Evolutionary conservation across 2,797 vertebrate genomes (phyloP).

Genomic region (Pipistrellus pygmaeus): DNA sequence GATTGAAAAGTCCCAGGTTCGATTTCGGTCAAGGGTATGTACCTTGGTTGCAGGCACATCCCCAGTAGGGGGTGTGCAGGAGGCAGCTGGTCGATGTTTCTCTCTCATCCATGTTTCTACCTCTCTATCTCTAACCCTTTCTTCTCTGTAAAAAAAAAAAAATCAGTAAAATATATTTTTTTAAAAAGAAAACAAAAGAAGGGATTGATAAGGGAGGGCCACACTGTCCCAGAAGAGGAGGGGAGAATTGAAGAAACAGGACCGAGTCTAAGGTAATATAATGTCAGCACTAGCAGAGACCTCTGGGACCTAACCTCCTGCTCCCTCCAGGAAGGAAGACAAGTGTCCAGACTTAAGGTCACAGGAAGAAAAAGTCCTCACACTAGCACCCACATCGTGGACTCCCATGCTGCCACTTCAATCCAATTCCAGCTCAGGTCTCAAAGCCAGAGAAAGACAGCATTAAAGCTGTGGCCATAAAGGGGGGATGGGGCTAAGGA

Average conservation of each 20-base stretch:
- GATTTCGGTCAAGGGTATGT: no score
- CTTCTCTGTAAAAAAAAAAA: no score
- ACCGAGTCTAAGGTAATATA: neutral
- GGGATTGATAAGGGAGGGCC: neutral
- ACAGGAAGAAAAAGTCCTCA: neutral
- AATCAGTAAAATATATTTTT: no score
- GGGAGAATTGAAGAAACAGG: neutral
- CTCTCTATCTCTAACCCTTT: no score
- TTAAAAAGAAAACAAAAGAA: neutral
- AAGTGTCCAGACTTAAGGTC: neutral
- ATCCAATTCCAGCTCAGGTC: neutral
- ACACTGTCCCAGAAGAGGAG: neutral
- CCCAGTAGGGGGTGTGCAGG: no score
- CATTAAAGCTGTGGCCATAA: neutral
- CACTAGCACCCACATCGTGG: neutral
- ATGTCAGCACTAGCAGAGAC: neutral
- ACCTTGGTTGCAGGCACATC: no score
- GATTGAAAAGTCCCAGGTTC: no score
- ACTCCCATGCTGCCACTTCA: neutral
- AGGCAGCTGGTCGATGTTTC: no score
- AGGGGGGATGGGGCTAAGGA: neutral
- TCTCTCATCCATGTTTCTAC: no score
- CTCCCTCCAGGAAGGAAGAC: neutral
- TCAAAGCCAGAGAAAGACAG: slow-evolving; percentile 42
- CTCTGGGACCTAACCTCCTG: no score